These are phyloP conservation scores for Heloderma charlesbogerti DNA, from an alignment of 2,113 vertebrate species.

Conservation along the genomic window DNA sequence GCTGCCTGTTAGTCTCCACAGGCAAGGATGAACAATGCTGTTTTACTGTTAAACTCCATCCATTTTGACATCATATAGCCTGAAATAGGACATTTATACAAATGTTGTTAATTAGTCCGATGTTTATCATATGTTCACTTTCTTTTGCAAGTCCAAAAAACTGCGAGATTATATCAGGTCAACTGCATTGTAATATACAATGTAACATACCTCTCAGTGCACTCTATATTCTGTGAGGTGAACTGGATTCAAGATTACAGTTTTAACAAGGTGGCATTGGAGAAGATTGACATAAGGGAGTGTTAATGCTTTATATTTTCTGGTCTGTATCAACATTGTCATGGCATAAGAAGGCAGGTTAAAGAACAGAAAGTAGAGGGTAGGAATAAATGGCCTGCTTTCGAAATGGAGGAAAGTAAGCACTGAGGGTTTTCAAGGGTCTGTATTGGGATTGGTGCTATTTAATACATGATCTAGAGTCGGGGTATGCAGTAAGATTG, in stretches of 20 bases:
- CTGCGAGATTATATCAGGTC: not conserved
- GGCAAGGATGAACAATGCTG: not conserved
- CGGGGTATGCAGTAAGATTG: not conserved
- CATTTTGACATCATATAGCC: not conserved
- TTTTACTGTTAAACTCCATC: constrained; percentile 37
- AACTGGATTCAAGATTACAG: not conserved
- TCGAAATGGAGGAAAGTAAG: not conserved
- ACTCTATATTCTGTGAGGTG: not conserved
- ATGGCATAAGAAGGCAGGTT: not conserved
- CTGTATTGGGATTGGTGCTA: not conserved
- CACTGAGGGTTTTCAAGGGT: not conserved
- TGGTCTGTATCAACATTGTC: not conserved
- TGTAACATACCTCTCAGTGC: not conserved
- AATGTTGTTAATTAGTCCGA: not conserved
- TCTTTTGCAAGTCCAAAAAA: not conserved
- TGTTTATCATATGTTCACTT: not conserved
- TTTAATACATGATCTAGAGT: not conserved
- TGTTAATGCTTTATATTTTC: not conserved
- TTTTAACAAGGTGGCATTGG: constrained; percentile 8
- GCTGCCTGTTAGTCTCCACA: constrained; percentile 23
- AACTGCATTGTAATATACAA: not conserved
- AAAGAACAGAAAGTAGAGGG: not conserved
- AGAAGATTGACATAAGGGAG: not conserved
- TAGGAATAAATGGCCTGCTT: not conserved
- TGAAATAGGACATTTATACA: not conserved